Evolutionary conservation across 2,888 invertebrate species (phyloP), one percentile per base, ranked within the genome.

Genomic region (Andrena haemorrhoa): DNA sequence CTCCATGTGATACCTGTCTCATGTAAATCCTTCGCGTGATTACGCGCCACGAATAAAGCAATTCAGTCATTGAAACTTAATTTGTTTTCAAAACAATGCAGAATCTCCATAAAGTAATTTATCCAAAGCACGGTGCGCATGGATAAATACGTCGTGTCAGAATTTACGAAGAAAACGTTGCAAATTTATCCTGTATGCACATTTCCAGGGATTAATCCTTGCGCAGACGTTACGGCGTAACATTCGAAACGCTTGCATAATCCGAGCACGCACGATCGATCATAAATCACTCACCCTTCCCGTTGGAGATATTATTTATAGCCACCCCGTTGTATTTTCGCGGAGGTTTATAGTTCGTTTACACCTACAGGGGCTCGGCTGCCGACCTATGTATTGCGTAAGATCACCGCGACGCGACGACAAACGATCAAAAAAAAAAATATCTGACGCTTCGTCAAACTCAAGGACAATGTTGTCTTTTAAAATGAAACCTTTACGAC

Each of bases 241-340:
- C 77, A 60, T 70, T 77, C 53, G 60, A 58, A 49, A 83, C 53
- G 66, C 23, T 72, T 80, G 79, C 80, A 74, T 73, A 82, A 78
- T 69, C 60, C 47, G 63, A 76, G 12, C 58, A 35, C 51, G 47
- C 31, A n/a, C 65, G 65, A 79, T 76, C 41, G 33, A n/a, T 20
- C 61, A 74, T 85, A 79, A 85, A 82, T 85, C 76, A 61, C 49
- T 79, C 76, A 63, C 23, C 68, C 51, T 58, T 56, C 66, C 56
- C 56, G 26, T 58, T 53, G 49, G 26, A 63, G 26, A 16, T 73
- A 83, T 84, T 84, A 82, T 82, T 84, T 84, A 76, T 74, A 51
- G 64, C 75, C 60, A 49, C 58, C 60, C 80, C 47, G 53, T 47
- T 53, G 72, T 53, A 78, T 72, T 73, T 79, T 56, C 65, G 49